These are phyloP conservation scores for Grus americana DNA, from an alignment of 2,113 vertebrate genomes.

Conservation along the genomic window DNA sequence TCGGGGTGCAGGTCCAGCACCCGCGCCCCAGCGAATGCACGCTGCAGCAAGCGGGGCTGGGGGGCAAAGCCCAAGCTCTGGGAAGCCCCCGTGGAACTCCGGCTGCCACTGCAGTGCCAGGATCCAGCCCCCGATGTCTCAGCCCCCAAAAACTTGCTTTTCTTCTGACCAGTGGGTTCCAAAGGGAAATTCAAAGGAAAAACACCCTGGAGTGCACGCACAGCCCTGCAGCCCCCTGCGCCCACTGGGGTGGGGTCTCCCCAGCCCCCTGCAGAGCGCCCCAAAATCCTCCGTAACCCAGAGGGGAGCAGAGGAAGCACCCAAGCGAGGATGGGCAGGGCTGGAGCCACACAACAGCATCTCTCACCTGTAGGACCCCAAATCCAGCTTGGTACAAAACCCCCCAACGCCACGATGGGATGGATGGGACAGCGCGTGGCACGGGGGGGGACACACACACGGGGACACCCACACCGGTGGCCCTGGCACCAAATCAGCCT, in stretches of 20 bases:
- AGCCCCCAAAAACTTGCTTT: neutral
- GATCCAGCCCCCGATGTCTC: neutral
- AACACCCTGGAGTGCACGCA: accelerated
- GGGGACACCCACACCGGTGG: accelerated
- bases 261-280: neutral
- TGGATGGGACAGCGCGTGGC: neutral
- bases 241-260: accelerated
- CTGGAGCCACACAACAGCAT: accelerated
- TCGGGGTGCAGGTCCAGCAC: neutral
- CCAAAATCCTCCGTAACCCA: neutral
- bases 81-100: accelerated
- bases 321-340: accelerated
- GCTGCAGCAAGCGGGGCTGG: accelerated
- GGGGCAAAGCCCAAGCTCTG: neutral
- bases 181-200: neutral
- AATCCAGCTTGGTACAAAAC: neutral
- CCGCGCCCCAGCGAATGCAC: accelerated
- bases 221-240: accelerated
- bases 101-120: accelerated
- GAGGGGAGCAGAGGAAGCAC: neutral
- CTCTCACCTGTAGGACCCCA: neutral
- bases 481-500: neutral
- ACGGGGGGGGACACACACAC: too few species aligned
- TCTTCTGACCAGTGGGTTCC: accelerated
- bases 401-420: accelerated